Conservation (phyloP, 2,113 vertebrate genomes). For the Chionodraco myersi region DNA sequence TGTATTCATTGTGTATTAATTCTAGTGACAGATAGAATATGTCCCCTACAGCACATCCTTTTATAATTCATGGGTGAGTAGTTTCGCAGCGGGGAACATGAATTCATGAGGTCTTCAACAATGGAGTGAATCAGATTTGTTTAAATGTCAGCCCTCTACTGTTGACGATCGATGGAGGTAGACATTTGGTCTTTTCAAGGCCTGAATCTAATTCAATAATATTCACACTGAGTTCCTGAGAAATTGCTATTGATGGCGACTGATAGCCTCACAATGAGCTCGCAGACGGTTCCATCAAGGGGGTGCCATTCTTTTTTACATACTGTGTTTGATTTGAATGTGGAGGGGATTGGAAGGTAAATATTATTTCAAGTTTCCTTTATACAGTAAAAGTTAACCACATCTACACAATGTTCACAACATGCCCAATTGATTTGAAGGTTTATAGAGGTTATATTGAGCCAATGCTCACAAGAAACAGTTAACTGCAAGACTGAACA, state of each 20-base stretch:
- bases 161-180: constrained; percentile 56
- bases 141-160: constrained; percentile 68
- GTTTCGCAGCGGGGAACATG: constrained; percentile 31
- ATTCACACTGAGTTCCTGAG: constrained; percentile 47
- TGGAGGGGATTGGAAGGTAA: background rate
- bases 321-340: background rate
- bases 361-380: background rate
- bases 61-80: constrained; percentile 8
- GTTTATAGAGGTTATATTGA: constrained; percentile 11
- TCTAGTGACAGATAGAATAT: background rate
- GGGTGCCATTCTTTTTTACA: background rate
- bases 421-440: constrained; percentile 20
- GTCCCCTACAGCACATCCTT: background rate
- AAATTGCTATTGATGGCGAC: constrained; percentile 52
- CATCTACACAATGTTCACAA: background rate
- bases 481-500: background rate
- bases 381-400: background rate
- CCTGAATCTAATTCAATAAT: constrained; percentile 53
- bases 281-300: constrained; percentile 8
- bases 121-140: constrained; percentile 47
- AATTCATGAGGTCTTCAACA: constrained; percentile 47
- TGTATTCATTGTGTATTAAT: background rate
- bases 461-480: constrained; percentile 4
- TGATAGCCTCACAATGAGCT: constrained; percentile 44
- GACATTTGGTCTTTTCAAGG: constrained; percentile 57